Evolutionary conservation across 2,113 vertebrate species (phyloP).

Genomic region (Catharus fuscescens): DNA sequence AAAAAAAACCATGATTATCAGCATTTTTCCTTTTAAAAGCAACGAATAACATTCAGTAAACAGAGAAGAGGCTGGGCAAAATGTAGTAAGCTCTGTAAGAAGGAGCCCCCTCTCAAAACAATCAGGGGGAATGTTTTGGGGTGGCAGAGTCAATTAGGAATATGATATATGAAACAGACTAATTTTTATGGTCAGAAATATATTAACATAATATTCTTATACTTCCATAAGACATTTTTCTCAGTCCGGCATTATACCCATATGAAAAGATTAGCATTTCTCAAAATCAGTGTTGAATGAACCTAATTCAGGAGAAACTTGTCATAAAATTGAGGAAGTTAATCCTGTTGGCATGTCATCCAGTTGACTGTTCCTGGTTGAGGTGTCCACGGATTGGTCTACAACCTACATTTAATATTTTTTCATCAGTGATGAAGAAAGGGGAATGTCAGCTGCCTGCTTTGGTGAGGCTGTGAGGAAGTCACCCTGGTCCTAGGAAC

Average conservation of each 20-base stretch:
- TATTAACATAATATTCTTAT: neutral
- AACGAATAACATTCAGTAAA: neutral
- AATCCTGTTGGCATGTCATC: neutral
- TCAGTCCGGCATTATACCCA: neutral
- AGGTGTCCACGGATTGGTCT: neutral
- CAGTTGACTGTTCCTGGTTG: neutral
- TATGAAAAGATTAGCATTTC: neutral
- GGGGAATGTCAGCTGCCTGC: rapidly evolving
- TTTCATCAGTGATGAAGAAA: neutral
- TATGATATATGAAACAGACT: neutral
- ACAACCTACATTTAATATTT: neutral
- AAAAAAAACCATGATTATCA: neutral
- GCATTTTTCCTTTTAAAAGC: neutral
- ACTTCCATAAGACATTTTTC: neutral
- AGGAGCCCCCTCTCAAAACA: neutral
- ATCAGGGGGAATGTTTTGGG: neutral
- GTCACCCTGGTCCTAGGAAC: neutral
- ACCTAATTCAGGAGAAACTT: neutral
- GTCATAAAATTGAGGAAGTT: neutral
- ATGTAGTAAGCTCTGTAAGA: neutral
- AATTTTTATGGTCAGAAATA: neutral
- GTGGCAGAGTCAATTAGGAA: neutral
- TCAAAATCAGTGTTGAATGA: neutral
- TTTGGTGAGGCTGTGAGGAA: neutral
- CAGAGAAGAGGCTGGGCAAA: neutral